Conservation (phyloP, 2,113 vertebrate species). For the Ictidomys tridecemlineatus region DNA sequence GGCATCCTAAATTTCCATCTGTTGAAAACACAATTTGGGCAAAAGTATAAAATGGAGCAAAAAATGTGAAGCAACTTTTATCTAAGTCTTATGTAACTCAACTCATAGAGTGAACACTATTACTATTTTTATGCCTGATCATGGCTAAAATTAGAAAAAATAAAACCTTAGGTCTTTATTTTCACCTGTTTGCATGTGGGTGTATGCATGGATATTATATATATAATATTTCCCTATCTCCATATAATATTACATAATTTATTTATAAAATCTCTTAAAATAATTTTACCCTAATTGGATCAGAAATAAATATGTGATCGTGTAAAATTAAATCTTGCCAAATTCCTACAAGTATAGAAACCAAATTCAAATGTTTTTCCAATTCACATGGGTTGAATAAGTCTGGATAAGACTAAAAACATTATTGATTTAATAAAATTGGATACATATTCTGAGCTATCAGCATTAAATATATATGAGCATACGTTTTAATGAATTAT, state of each 20-base stretch:
- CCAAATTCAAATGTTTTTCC: not conserved
- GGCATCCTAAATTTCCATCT: not conserved
- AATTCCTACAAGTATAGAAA: not conserved
- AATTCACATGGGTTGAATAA: not conserved
- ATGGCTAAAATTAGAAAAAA: not conserved
- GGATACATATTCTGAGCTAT: not conserved
- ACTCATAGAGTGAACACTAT: not conserved
- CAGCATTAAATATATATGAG: not conserved
- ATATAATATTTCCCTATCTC: not conserved
- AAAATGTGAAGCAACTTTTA: not conserved
- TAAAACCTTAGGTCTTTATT: not conserved
- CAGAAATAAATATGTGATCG: not conserved
- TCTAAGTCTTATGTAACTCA: not conserved
- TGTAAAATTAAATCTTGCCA: not conserved
- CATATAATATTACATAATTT: not conserved
- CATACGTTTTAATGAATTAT: not conserved
- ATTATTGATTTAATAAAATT: not conserved
- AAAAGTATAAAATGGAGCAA: not conserved
- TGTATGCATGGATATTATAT: not conserved
- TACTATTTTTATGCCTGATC: not conserved
- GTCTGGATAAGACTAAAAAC: not conserved
- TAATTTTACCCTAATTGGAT: not conserved
- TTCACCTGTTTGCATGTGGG: not conserved
- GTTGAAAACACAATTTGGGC: not conserved
- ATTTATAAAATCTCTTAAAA: not conserved